phyloP scores from a whole-genome alignment of 2,888 invertebrate species.

The Chrysolina oricalcia region DNA sequence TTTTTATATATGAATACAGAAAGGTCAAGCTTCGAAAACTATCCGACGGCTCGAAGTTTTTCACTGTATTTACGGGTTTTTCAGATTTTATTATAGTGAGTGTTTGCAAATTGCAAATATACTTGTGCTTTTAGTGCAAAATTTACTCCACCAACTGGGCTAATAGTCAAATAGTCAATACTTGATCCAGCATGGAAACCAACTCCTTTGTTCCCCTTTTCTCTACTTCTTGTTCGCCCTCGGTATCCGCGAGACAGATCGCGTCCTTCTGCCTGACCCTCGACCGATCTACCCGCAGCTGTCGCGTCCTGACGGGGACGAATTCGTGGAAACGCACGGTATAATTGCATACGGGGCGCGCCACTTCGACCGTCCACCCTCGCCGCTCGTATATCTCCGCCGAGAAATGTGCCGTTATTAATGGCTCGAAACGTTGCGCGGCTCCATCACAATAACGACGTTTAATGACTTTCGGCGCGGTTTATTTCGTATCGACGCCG shows the following conservation, averaged over 20 bases:
- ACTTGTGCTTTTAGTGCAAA: too few species aligned
- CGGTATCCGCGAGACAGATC: conserved; percentile 51
- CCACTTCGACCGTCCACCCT: conserved; percentile 26
- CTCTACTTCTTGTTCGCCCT: conserved; percentile 39
- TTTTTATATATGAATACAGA: too few species aligned
- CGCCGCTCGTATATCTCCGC: neutral
- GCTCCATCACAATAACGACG: conserved; percentile 15
- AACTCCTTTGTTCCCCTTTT: neutral
- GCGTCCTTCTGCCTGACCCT: conserved; percentile 45
- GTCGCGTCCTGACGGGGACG: conserved; percentile 58
- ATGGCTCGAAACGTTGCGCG: neutral
- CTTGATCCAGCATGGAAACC: neutral
- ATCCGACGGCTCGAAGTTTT: too few species aligned
- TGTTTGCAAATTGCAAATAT: too few species aligned
- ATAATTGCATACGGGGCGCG: conserved; percentile 22
- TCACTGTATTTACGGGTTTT: too few species aligned
- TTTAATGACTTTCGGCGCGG: conserved; percentile 15
- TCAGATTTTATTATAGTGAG: too few species aligned
- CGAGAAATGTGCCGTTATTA: neutral
- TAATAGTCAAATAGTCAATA: too few species aligned
- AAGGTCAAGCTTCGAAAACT: too few species aligned
- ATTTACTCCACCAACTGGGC: too few species aligned
- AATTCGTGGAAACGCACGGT: conserved; percentile 50
- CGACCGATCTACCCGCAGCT: conserved; percentile 58
- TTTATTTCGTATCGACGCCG: conserved; percentile 8